Evolutionary conservation across 23 tunicate species (phyloP).

Genomic region (Ciona savignyi): DNA sequence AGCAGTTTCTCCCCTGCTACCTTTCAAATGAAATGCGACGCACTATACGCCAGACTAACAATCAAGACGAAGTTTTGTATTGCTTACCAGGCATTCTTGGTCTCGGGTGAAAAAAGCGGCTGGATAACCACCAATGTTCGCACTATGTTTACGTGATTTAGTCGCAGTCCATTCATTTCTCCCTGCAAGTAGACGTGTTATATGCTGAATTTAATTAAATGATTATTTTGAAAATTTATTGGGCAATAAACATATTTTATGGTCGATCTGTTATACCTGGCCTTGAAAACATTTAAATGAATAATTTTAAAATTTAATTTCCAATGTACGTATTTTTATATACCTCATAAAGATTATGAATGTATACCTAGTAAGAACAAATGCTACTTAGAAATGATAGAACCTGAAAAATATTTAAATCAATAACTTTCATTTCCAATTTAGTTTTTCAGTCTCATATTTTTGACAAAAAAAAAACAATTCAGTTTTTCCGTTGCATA

Average conservation of each 20-base stretch:
- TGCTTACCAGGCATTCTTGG: background rate
- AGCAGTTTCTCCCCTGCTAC: background rate
- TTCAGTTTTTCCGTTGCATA: too few species aligned
- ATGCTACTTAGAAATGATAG: too few species aligned
- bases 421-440: background rate
- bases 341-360: too few species aligned
- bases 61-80: background rate
- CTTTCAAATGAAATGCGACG: background rate
- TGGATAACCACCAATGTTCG: slow-evolving; percentile 67
- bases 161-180: slow-evolving; percentile 41
- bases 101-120: slow-evolving; percentile 21
- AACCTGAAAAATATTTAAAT: background rate
- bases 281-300: background rate
- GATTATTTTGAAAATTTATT: too few species aligned
- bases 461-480: too few species aligned
- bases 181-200: slow-evolving; percentile 33
- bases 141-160: slow-evolving; percentile 67
- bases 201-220: background rate
- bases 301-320: background rate
- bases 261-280: background rate
- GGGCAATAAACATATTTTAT: background rate
- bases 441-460: too few species aligned
- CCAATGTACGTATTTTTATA: too few species aligned
- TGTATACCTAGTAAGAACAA: too few species aligned
- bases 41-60: background rate